These are phyloP conservation scores for Tauraco hartlaubi DNA, from an alignment of 2,797 vertebrate species.

Conservation along the genomic window DNA sequence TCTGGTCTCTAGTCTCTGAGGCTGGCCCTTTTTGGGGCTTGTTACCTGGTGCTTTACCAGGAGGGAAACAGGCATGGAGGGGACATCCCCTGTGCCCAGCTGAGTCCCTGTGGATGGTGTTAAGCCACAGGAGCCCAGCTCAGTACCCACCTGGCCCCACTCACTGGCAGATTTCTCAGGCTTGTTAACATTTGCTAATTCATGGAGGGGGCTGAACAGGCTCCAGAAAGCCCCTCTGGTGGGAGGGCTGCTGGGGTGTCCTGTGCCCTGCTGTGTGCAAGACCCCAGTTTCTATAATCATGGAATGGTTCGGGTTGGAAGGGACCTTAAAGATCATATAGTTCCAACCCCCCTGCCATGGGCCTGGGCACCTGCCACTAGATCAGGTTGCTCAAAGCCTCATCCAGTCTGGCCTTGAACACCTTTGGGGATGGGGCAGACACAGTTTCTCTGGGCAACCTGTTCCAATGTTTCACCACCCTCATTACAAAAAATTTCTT, in stretches of 20 bases:
- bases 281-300: neutral
- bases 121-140: neutral
- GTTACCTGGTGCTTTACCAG: neutral
- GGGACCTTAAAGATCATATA: no score
- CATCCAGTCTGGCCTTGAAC: no score
- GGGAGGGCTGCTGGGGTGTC: neutral
- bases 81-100: neutral
- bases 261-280: rapidly evolving
- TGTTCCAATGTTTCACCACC: no score
- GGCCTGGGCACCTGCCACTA: no score
- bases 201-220: neutral
- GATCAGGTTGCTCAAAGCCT: no score
- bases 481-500: no score
- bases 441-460: no score
- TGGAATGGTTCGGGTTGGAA: no score
- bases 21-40: neutral
- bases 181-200: neutral
- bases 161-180: neutral
- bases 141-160: neutral
- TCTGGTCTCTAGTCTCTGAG: neutral
- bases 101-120: neutral
- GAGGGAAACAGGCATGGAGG: neutral
- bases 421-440: no score
- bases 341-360: no score
- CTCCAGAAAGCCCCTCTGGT: neutral